Evolutionary conservation across 2,797 vertebrate genomes (phyloP).

Genomic region (Sebastes alutus): DNA sequence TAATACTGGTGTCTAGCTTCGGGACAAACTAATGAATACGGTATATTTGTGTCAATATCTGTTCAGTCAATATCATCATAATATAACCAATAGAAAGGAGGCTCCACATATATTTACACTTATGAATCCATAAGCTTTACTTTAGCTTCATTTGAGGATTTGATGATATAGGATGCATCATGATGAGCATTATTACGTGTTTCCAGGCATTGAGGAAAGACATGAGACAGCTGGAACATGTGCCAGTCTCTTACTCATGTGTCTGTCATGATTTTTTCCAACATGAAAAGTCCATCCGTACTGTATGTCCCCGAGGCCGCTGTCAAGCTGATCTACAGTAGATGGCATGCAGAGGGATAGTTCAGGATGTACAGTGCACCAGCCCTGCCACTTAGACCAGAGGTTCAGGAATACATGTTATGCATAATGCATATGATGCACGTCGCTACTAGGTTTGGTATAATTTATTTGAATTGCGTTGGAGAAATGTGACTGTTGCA

Average conservation of each 20-base stretch:
- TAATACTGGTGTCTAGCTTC: background rate
- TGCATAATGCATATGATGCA: constrained; percentile 24
- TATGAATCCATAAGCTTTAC: background rate
- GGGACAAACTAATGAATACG: background rate
- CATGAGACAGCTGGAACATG: constrained; percentile 38
- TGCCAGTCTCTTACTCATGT: constrained; percentile 50
- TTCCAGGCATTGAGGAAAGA: constrained; percentile 12
- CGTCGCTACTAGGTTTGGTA: background rate
- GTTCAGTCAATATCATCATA: background rate
- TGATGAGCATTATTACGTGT: background rate
- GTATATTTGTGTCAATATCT: background rate
- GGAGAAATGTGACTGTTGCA: background rate
- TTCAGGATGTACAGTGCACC: constrained; percentile 22
- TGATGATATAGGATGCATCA: background rate
- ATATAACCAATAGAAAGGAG: background rate
- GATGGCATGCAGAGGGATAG: constrained; percentile 37
- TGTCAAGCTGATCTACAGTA: constrained; percentile 41
- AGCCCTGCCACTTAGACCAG: background rate
- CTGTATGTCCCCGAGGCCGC: constrained; percentile 53
- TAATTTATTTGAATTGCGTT: background rate
- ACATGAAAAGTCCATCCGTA: constrained; percentile 69
- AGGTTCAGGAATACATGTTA: background rate
- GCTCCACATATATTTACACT: background rate
- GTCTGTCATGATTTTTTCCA: constrained; percentile 58
- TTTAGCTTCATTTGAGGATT: background rate